A percentile compares a stretch with the other conserved stretches of the same genome.
Evolutionary conservation across 2,113 vertebrate genomes (phyloP).

Genomic region (Paracanthobrama guichenoti): DNA sequence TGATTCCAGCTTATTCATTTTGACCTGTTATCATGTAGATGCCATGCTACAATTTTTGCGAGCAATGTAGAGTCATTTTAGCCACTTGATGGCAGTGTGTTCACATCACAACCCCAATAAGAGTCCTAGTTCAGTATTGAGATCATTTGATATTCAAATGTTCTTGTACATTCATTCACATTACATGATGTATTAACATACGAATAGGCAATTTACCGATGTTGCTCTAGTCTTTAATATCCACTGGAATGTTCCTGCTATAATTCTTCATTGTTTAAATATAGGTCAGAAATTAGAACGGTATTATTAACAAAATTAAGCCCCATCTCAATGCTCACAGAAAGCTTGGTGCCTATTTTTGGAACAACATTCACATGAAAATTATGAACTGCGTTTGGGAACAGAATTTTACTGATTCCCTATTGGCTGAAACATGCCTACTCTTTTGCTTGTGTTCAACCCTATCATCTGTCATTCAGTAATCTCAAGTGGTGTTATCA

Average conservation of each 20-base stretch:
- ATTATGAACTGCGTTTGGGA: constrained; percentile 9
- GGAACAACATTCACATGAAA: background rate
- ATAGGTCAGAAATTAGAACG: background rate
- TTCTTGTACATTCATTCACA: background rate
- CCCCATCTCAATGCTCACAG: background rate
- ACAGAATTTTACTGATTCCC: background rate
- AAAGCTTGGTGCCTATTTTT: constrained; percentile 14
- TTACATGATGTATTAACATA: background rate
- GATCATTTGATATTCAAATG: constrained; percentile 12
- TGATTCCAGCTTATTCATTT: background rate
- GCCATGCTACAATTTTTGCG: background rate
- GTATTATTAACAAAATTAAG: constrained; percentile 21
- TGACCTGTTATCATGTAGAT: background rate
- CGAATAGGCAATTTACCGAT: background rate
- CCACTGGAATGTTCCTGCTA: background rate
- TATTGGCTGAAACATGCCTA: constrained; percentile 14
- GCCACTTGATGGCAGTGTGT: constrained; percentile 38
- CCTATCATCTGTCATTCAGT: background rate
- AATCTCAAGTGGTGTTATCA: background rate
- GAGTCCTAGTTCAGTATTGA: background rate
- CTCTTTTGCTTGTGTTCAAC: background rate
- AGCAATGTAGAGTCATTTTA: background rate
- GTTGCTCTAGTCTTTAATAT: constrained; percentile 13
- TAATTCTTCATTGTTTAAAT: constrained; percentile 10
- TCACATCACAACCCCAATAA: background rate